Percentiles rank a stretch among this genome's conserved stretches.
Evolutionary conservation across 2,888 invertebrate genomes (phyloP).

Genomic region (Exocentrus adspersus): DNA sequence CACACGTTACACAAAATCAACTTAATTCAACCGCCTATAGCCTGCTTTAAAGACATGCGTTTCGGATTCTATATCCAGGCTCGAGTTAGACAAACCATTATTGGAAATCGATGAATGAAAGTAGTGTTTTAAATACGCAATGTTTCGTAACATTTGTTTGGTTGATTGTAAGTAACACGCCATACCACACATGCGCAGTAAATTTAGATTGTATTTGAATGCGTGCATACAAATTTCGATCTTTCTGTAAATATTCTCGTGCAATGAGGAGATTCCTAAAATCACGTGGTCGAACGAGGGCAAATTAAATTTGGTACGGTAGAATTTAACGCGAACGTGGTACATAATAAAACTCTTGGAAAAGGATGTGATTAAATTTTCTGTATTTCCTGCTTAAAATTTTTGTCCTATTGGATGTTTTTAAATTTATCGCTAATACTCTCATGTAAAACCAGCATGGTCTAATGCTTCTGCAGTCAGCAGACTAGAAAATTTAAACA

Average conservation of each 20-base stretch:
- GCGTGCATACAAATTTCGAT: slow-evolving; percentile 15
- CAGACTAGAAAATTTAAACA: too few species aligned
- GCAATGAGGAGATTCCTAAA: too few species aligned
- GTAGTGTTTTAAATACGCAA: neutral
- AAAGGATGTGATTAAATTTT: too few species aligned
- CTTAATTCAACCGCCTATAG: slow-evolving; percentile 21
- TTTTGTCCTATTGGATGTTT: too few species aligned
- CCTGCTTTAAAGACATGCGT: slow-evolving; percentile 23
- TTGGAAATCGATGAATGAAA: neutral
- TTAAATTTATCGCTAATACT: too few species aligned
- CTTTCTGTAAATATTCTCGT: too few species aligned
- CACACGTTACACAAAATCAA: slow-evolving; percentile 21
- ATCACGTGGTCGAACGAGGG: too few species aligned
- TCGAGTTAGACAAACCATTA: slow-evolving; percentile 1
- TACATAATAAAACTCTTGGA: too few species aligned
- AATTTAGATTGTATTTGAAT: neutral
- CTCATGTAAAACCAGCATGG: too few species aligned
- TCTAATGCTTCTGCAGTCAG: too few species aligned
- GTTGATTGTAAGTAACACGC: slow-evolving; percentile 11
- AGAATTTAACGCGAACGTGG: too few species aligned
- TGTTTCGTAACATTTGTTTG: neutral
- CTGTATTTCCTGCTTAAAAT: too few species aligned
- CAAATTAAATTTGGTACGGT: neutral
- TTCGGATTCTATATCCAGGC: slow-evolving; percentile 17
- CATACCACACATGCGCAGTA: slow-evolving; percentile 19